Evolutionary conservation across 2,888 invertebrate species (phyloP), one percentile per base, ranked within the genome.

Genomic region (Lapara coniferarum): DNA sequence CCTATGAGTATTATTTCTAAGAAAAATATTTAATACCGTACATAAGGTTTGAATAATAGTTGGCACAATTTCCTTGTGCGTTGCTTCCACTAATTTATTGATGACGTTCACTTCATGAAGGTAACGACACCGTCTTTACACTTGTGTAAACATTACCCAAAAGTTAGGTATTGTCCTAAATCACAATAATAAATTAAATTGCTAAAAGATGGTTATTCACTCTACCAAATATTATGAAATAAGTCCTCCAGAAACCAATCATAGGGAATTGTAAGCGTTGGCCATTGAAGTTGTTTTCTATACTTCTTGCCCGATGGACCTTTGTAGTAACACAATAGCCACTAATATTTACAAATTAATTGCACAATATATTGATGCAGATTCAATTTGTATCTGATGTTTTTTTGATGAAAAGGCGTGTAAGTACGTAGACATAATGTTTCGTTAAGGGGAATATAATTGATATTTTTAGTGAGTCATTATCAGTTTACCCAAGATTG

Each of bases 11-110:
- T 59, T 44, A 49, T 49, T 63, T 49, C 63, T 49, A 19, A 12
- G 19, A 63, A 63, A 63, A 16, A 16, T 8, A 14, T 46, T 44
- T 13, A 46, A 13, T 19, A 16, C 63, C n/a, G 46, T 46, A 19
- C 63, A 63, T 63, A 49, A 49, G 49, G 49, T 63, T 59, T 10
- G n/a, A 63, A 44, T 46, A 63, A 63, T 55, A 19, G 55, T 16
- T 55, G 49, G 46, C 19, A 49, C 12, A 63, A 49, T 63, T 63
- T 49, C 49, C 63, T 16, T 46, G 10, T 49, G 49, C 13, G 46
- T 49, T 19, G 19, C 63, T 14, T 30, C 57, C 25, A 63, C 49
- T 63, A 46, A 49, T 46, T 63, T 16, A 16, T 49, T 49, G 12
- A 63, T 49, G 63, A 63, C 63, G 63, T 49, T 63, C 19, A 19